Evolutionary conservation across 2,888 invertebrate genomes (phyloP).

Genomic region (Gandaritis pyraliata): DNA sequence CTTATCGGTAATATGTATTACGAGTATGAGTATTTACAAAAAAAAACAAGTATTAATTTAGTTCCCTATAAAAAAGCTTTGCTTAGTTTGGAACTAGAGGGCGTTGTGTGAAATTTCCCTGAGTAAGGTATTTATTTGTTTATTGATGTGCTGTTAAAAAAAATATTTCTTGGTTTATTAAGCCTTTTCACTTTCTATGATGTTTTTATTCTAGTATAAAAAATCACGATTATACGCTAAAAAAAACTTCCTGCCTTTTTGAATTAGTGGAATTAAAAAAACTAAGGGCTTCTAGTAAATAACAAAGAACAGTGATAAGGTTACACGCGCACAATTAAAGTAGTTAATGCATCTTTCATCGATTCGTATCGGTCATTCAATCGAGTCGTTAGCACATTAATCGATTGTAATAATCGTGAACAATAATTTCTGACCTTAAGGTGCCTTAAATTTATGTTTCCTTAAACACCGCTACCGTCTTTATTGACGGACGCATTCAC

Average conservation of each 20-base stretch:
- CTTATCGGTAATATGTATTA: too few relatives aligned
- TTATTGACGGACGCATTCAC: not conserved
- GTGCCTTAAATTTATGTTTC: not conserved
- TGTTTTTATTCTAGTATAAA: too few relatives aligned
- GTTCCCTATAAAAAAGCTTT: too few relatives aligned
- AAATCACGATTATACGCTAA: too few relatives aligned
- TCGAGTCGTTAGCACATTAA: conserved; percentile 69
- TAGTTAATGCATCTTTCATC: conserved; percentile 59
- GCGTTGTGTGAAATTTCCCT: too few relatives aligned
- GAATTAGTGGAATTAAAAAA: not conserved
- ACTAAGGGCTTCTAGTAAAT: not conserved
- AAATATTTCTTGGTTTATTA: too few relatives aligned
- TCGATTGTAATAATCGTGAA: conserved; percentile 71
- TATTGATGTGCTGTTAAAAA: too few relatives aligned
- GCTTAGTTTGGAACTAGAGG: too few relatives aligned
- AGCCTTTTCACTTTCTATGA: too few relatives aligned
- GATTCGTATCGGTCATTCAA: conserved; percentile 73
- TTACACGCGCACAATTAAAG: conserved; percentile 51
- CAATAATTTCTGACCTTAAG: conserved; percentile 77
- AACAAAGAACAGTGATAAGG: conserved; percentile 37
- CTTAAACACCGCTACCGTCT: not conserved
- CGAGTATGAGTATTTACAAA: too few relatives aligned
- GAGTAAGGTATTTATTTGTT: too few relatives aligned
- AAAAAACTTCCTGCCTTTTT: not conserved
- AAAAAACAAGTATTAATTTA: too few relatives aligned